Evolutionary conservation across 2,888 invertebrate genomes (phyloP).

Genomic region (Noctuana brunneofusca): DNA sequence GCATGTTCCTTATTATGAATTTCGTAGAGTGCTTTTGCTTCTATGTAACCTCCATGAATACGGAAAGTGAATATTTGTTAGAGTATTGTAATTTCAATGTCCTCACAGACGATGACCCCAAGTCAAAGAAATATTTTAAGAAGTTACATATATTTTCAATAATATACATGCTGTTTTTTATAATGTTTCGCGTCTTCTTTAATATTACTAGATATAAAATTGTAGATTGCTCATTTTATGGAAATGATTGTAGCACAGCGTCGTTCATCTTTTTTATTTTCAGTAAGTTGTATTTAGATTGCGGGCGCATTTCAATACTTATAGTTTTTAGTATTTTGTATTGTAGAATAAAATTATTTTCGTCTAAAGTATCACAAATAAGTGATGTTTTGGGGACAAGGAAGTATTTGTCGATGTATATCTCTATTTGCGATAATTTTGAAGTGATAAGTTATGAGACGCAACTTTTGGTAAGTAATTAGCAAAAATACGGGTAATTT

Average conservation of each 20-base stretch:
- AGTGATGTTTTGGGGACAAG: not conserved
- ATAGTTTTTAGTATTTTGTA: conserved; percentile 4
- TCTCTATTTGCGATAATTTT: not conserved
- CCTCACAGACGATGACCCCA: not conserved
- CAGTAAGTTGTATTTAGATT: not conserved
- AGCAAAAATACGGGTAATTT: no score
- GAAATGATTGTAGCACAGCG: no score
- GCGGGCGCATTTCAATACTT: not conserved
- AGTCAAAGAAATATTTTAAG: not conserved
- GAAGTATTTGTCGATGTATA: not conserved
- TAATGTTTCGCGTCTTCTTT: not conserved
- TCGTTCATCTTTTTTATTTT: not conserved
- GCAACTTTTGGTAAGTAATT: conserved; percentile 4
- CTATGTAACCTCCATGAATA: not conserved
- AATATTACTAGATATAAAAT: no score
- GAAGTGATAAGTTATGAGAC: not conserved
- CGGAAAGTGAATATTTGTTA: not conserved
- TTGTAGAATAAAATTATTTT: not conserved
- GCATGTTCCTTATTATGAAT: not conserved
- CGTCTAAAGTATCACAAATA: not conserved
- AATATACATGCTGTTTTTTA: not conserved
- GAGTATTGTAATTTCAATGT: not conserved
- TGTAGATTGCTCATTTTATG: no score
- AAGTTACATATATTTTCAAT: not conserved
- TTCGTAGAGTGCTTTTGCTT: not conserved